These are phyloP conservation scores for Dromius quadrimaculatus DNA, from an alignment of 2,888 invertebrate species.

Conservation along the genomic window DNA sequence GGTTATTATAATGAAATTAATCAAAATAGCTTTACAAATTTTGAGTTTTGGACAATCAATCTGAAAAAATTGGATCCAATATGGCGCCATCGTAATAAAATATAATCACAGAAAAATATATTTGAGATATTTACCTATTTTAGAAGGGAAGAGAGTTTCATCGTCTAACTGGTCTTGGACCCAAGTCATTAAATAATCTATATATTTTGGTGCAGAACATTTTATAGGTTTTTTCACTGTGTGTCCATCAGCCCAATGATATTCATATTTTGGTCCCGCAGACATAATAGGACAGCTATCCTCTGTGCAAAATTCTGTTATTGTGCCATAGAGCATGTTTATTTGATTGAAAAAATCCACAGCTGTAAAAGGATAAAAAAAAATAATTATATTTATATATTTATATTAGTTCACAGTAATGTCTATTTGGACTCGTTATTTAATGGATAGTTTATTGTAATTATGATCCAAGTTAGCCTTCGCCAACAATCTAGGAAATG, in stretches of 20 bases:
- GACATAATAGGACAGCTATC: constrained; percentile 98
- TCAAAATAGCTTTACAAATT: too few relatives aligned
- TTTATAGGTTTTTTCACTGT: constrained; percentile 99
- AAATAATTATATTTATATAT: background rate
- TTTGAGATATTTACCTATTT: constrained; percentile 80
- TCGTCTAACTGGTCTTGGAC: constrained; percentile 99
- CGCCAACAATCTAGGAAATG: background rate
- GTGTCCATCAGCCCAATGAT: constrained; percentile 99
- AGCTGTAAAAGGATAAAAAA: constrained; percentile 71
- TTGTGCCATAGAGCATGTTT: constrained; percentile 99
- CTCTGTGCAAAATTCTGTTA: constrained; percentile 99
- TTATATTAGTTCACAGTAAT: background rate
- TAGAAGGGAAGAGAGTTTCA: constrained; percentile 97
- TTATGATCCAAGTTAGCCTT: too few relatives aligned
- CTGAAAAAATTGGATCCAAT: too few relatives aligned
- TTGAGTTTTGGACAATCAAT: too few relatives aligned
- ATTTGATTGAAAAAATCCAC: constrained; percentile 99
- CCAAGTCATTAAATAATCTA: constrained; percentile 99
- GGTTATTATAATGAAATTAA: too few relatives aligned
- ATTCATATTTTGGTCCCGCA: constrained; percentile 98
- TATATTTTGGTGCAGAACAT: constrained; percentile 98
- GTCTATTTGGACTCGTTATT: too few relatives aligned
- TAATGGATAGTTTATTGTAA: too few relatives aligned
- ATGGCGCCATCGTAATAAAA: background rate
- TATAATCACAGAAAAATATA: background rate